These are phyloP conservation scores for Hydractinia echinata DNA, from an alignment of 30 jellyfish, hydroid and myxozoan species.

Conservation along the genomic window DNA sequence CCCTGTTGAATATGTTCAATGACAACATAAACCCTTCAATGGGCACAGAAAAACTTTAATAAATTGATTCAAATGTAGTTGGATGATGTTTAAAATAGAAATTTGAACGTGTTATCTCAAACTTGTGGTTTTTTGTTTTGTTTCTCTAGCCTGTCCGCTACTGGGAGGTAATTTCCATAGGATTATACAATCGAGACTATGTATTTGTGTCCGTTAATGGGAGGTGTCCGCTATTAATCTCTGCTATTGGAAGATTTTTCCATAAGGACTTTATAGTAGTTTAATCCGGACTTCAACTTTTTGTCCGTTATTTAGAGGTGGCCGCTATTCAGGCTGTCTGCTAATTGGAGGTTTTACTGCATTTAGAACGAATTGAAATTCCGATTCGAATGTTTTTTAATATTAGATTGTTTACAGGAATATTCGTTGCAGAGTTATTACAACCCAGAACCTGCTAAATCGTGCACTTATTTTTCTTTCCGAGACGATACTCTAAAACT, in stretches of 20 bases:
- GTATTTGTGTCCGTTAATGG: neutral
- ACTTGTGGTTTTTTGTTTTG: neutral
- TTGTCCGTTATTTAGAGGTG: neutral
- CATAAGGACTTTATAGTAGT: constrained; percentile 4
- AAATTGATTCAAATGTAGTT: constrained; percentile 6
- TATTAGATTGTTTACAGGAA: too few relatives aligned
- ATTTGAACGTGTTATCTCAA: constrained; percentile 12
- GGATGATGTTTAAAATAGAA: constrained; percentile 6
- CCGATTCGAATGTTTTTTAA: too few relatives aligned
- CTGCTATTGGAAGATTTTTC: neutral
- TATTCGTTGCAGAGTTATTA: too few relatives aligned
- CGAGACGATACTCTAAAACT: too few relatives aligned
- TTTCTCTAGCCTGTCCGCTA: constrained; percentile 12
- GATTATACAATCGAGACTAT: neutral
- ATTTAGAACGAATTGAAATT: too few relatives aligned
- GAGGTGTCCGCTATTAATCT: constrained; percentile 6
- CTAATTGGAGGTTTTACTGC: neutral
- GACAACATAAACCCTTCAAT: neutral
- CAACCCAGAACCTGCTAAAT: too few relatives aligned
- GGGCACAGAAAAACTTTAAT: neutral
- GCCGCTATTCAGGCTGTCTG: constrained; percentile 8
- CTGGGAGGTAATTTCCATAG: constrained; percentile 15
- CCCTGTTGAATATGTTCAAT: constrained; percentile 7
- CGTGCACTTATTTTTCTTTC: too few relatives aligned
- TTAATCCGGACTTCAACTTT: constrained; percentile 13